A percentile compares a stretch with the other conserved stretches of the same genome.
Evolutionary conservation across 2,888 invertebrate genomes (phyloP).

Genomic region (Trichogramma evanescens): DNA sequence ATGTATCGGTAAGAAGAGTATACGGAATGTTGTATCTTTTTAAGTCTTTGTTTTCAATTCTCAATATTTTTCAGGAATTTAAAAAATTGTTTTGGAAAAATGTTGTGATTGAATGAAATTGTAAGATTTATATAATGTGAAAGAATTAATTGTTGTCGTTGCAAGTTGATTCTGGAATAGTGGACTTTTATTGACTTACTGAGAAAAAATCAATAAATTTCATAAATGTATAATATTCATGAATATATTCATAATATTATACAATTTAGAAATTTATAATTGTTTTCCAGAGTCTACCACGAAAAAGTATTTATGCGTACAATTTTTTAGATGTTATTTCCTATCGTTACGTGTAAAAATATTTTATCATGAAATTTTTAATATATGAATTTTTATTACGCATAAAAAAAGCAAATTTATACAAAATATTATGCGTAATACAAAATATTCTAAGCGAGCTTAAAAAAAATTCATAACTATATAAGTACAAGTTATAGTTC

Average conservation of each 20-base stretch:
- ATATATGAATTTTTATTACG: constrained; percentile 3
- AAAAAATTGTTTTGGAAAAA: constrained; percentile 2
- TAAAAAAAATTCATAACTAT: constrained; percentile 17
- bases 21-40: background rate
- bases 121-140: background rate
- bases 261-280: too few species aligned
- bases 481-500: constrained; percentile 5
- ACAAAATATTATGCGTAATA: background rate
- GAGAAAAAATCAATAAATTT: too few species aligned
- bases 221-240: too few species aligned
- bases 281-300: too few species aligned
- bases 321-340: too few species aligned
- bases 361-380: background rate
- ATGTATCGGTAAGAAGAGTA: constrained; percentile 15
- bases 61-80: background rate
- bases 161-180: constrained; percentile 6
- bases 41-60: background rate
- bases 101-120: constrained; percentile 4
- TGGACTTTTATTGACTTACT: too few species aligned
- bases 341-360: too few species aligned
- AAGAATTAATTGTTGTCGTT: too few species aligned
- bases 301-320: too few species aligned
- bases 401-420: constrained; percentile 12
- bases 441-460: constrained; percentile 26
- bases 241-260: too few species aligned